These are phyloP conservation scores for Nephrotoma flavescens DNA, from an alignment of 2,888 invertebrate species.

Conservation along the genomic window DNA sequence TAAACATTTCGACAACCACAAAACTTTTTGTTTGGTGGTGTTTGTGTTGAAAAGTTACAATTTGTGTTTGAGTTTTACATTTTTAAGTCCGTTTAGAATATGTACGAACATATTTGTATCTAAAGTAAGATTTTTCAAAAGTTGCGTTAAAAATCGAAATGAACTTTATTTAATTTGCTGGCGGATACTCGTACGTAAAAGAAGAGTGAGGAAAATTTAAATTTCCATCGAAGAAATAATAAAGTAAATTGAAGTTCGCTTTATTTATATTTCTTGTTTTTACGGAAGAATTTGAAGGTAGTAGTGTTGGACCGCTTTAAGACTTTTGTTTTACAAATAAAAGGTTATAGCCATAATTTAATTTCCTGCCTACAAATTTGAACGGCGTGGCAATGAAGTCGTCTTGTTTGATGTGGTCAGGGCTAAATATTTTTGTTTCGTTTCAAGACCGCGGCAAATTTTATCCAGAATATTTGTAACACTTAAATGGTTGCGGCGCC, in stretches of 20 bases:
- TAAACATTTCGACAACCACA: neutral
- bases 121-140: neutral
- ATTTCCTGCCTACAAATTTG: no score
- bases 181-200: neutral
- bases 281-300: neutral
- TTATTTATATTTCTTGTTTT: neutral
- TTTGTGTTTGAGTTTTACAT: neutral
- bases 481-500: no score
- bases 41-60: neutral
- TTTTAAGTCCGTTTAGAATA: neutral
- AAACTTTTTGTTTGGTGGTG: neutral
- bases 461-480: no score
- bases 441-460: no score
- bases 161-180: neutral
- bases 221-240: neutral
- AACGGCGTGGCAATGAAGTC: no score
- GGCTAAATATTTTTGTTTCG: no score
- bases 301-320: no score
- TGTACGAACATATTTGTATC: neutral
- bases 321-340: no score
- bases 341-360: no score
- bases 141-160: neutral
- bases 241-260: neutral
- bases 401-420: no score
- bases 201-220: neutral